Conservation (phyloP, 2,797 vertebrate genomes). For the Mus caroli region DNA sequence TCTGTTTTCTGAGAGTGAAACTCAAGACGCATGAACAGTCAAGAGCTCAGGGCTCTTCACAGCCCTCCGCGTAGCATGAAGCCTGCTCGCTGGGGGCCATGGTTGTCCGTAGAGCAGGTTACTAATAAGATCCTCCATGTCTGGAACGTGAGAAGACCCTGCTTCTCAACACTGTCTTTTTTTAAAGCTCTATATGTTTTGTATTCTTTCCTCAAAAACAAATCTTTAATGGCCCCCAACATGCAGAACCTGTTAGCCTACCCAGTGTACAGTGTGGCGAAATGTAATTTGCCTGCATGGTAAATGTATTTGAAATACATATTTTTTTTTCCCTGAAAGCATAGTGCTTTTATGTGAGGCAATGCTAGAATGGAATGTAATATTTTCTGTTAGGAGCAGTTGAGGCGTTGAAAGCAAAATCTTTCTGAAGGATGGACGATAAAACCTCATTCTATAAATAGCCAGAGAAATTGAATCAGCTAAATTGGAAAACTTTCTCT, state of each 20-base stretch:
- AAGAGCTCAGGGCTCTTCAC: not conserved
- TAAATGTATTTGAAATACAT: slow-evolving; percentile 21
- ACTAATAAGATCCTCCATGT: not conserved
- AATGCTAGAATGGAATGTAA: slow-evolving; percentile 72
- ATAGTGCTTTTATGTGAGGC: slow-evolving; percentile 65
- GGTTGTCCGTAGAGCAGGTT: not conserved
- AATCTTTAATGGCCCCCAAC: slow-evolving; percentile 35
- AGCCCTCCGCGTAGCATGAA: not conserved
- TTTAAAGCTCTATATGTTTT: not conserved
- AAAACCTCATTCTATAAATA: slow-evolving; percentile 81
- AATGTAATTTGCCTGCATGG: slow-evolving; percentile 22
- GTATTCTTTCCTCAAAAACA: slow-evolving; percentile 66
- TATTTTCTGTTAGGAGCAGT: slow-evolving; percentile 73
- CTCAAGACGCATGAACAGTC: not conserved
- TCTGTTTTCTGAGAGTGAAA: not conserved
- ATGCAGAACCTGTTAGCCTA: not conserved
- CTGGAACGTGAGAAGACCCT: not conserved
- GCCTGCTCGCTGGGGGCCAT: not conserved
- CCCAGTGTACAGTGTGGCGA: not conserved
- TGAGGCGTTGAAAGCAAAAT: slow-evolving; percentile 71
- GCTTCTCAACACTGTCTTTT: slow-evolving; percentile 1
- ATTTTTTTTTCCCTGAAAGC: slow-evolving; percentile 41
- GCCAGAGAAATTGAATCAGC: slow-evolving; percentile 69
- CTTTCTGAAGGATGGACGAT: slow-evolving; percentile 54
- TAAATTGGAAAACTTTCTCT: slow-evolving; percentile 63